Percentiles rank a stretch among this genome's conserved stretches.
phyloP scores from a whole-genome alignment of 2,113 vertebrate species.

The Smithornis capensis region DNA sequence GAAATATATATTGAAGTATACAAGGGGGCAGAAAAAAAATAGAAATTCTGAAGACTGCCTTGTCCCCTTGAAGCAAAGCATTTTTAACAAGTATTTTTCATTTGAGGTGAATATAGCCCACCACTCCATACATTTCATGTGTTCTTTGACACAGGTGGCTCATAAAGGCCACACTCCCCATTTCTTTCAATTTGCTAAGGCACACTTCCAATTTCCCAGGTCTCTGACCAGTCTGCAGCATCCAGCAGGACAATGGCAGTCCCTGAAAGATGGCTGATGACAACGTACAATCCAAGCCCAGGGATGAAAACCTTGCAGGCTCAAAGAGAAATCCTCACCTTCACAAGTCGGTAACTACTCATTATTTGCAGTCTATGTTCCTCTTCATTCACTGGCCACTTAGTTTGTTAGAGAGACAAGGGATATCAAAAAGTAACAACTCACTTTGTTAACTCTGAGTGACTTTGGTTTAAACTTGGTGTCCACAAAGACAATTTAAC shows the following conservation, averaged over 20 bases:
- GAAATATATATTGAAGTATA: neutral
- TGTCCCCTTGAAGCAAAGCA: neutral
- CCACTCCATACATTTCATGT: neutral
- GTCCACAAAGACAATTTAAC: neutral
- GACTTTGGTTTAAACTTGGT: neutral
- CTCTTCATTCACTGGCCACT: neutral
- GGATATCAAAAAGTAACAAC: neutral
- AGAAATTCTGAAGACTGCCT: neutral
- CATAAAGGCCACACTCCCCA: neutral
- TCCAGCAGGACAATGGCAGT: neutral
- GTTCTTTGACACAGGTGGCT: neutral
- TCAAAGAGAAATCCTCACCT: neutral
- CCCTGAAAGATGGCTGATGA: neutral
- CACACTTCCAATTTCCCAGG: neutral
- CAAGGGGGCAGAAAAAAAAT: neutral
- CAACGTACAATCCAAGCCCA: neutral
- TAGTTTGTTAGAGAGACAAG: neutral
- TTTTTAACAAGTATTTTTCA: neutral
- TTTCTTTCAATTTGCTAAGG: neutral
- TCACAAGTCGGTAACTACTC: neutral
- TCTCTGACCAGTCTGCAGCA: neutral
- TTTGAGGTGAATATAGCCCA: neutral
- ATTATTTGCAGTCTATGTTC: accelerated
- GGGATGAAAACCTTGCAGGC: neutral
- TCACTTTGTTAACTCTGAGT: neutral